Conservation (phyloP, 2,113 vertebrate genomes). For the Protobothrops mucrosquamatus region DNA sequence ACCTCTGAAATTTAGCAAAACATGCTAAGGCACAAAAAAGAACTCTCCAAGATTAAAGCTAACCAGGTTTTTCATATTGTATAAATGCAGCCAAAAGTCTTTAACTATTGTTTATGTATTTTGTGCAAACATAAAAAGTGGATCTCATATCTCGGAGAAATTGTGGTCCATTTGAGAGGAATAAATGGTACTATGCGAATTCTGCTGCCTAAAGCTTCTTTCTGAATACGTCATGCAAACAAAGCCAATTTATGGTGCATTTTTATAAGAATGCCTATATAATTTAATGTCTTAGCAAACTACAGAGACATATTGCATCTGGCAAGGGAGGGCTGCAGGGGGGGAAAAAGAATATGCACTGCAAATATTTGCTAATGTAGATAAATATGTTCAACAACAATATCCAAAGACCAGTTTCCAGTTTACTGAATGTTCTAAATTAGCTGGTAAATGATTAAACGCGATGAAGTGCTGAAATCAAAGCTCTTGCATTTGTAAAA, state of each 20-base stretch:
- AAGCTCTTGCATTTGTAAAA: neutral
- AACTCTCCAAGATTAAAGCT: neutral
- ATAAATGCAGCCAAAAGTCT: neutral
- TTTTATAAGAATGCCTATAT: neutral
- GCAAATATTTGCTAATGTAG: slow-evolving; percentile 46
- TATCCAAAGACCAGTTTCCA: slow-evolving; percentile 34
- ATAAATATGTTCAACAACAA: slow-evolving; percentile 27
- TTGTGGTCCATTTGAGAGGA: neutral
- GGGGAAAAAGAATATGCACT: slow-evolving; percentile 4
- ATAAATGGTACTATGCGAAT: neutral
- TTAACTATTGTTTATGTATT: neutral
- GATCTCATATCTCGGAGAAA: neutral
- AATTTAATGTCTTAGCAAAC: neutral
- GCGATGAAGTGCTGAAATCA: neutral
- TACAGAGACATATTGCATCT: slow-evolving; percentile 52
- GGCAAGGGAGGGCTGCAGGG: neutral
- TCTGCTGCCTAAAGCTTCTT: neutral
- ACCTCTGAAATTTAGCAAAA: neutral
- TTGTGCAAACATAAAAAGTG: neutral
- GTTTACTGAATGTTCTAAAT: slow-evolving; percentile 20
- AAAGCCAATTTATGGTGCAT: neutral
- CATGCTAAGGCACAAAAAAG: neutral
- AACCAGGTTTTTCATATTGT: neutral
- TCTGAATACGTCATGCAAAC: neutral
- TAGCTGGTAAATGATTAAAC: slow-evolving; percentile 11